phyloP scores from a whole-genome alignment of 2,113 vertebrate genomes.

The Mohoua ochrocephala region DNA sequence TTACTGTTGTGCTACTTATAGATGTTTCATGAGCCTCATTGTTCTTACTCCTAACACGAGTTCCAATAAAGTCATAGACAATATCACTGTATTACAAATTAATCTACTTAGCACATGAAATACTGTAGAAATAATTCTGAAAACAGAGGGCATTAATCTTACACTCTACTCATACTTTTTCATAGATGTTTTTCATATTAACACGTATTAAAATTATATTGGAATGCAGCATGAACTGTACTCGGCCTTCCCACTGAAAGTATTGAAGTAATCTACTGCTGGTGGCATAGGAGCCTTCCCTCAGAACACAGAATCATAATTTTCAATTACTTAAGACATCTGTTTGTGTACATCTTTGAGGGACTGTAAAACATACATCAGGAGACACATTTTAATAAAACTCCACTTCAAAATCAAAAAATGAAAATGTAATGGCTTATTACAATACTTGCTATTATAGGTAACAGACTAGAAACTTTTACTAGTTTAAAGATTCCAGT shows the following conservation, averaged over 20 bases:
- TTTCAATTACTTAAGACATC: background rate
- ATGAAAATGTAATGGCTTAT: background rate
- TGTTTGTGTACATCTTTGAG: background rate
- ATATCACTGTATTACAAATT: background rate
- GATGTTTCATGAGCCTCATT: background rate
- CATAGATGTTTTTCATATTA: background rate
- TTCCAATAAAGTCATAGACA: background rate
- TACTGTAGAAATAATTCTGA: background rate
- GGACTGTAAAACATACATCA: background rate
- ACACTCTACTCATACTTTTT: background rate
- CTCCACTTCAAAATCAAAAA: background rate
- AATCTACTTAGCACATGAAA: background rate
- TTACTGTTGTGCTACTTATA: background rate
- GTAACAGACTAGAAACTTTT: background rate
- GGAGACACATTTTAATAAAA: background rate
- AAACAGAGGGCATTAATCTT: background rate
- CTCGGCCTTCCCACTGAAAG: background rate
- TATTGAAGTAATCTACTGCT: background rate
- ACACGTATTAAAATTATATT: background rate
- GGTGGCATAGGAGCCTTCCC: background rate
- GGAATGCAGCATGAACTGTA: background rate
- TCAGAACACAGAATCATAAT: background rate
- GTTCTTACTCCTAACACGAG: background rate
- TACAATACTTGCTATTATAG: background rate
- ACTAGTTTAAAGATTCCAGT: background rate